Evolutionary conservation across 2,797 vertebrate species (phyloP), one percentile per base, ranked within the genome.

Genomic region (Melanotaenia maccullochi): DNA sequence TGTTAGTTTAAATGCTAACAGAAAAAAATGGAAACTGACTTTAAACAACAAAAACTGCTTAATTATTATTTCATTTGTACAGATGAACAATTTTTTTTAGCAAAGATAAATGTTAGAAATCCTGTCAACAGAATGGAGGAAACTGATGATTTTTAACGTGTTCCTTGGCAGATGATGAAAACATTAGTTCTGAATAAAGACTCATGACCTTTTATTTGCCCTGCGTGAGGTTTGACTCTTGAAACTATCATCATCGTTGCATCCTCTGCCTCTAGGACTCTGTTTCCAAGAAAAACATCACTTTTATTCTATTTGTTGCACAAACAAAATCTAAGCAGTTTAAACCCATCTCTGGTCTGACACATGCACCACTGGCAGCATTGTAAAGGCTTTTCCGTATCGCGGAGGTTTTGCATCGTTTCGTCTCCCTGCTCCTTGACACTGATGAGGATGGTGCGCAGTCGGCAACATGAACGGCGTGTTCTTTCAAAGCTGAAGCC

Each of bases 341-440:
- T 44, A 20, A 1, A 18, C 20, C 16, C 16, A 20, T 44, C 42
- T 44, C 42, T 44, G 38, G 16, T 44, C 16, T 44, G 42, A 44
- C 5, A 44, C 42, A 2, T 20, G 20, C 18, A 6, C 89, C 63
- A 63, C 83, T 68, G 42, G 72, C 20, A 18, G 72, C 65, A 32
- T 40, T 85, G 70, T 92, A 95, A 87, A 94, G 82, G 25, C 86
- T 86, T 40, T 77, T 87, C 94, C 92, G 95, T 69, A 94, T 64
- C 24, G 87, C 73, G 1, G 84, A 81, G 20, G 60, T 66, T 35
- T 71, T 71, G 51, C 20, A 75, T 56, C 9, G 69, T 44, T 56
- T 72, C 0, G 62, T 40, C 12, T 56, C 42, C 1, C 20, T 20
- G 28, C 13, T 25, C 16, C 6, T 74, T 71, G 84, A 52, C 0